Base-by-base conservation (phyloP, 2,113 vertebrate species). In the Boleophthalmus pectinirostris region DNA sequence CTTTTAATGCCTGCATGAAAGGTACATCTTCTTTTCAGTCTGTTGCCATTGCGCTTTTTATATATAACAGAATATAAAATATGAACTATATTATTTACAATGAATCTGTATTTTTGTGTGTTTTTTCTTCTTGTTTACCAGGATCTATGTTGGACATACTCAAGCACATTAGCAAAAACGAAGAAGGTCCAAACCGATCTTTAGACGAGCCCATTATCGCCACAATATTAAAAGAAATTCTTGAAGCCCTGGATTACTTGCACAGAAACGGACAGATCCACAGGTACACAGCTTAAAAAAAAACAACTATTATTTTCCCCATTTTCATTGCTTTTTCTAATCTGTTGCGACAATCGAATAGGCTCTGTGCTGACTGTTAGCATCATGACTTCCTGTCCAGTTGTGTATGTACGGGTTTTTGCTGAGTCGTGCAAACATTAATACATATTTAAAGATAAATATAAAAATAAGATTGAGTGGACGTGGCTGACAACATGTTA, bases 71-170 rank as follows among this genome's bases (percentile, higher is more conserved):
- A 51, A 16, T 20, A 20, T 16, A 51, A 51, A 51, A 20, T 51
- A 49, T 51, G 38, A 10, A 43, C 8, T 1, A 1, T 43, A 10
- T 43, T 43, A 8, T 18, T 49, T 49, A 18, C 47, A 16, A 49
- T 49, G 2, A 49, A 49, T 49, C 15, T 18, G 47, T 49, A 18
- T 20, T n/a, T 54, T n/a, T 54, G 51, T n/a, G 16, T 25, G 13
- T 63, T 75, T 8, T 33, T 63, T 35, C 0, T 20, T 3, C 16
- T 63, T 33, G 0, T 38, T 21, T 35, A 67, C 66, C 18, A 99
- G 98, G 98, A 75, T 99, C 98, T 12, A 97, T 99, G 96, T 93
- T 99, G 93, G 98, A 99, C 88, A 98, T 99, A 89, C 98, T 99
- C 90, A 99, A 99, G 87, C 95, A 98, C 88, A 95, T 94, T 76